A percentile compares a stretch with the other conserved stretches of the same genome.
Evolutionary conservation across 2,797 vertebrate species (phyloP).

Genomic region (Pseudochirops corinnae): DNA sequence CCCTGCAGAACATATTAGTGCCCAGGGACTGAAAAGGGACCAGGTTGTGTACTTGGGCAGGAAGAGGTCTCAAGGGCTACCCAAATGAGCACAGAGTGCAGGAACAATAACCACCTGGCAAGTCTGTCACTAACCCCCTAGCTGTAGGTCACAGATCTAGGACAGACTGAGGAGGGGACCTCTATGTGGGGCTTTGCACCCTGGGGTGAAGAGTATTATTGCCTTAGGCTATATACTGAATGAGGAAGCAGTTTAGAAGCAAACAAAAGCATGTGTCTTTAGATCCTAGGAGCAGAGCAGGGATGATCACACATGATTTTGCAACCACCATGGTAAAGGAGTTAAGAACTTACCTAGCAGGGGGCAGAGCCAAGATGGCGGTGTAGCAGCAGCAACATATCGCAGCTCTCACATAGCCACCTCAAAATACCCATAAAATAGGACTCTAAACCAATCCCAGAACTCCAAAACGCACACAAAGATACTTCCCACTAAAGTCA

Average conservation of each 20-base stretch:
- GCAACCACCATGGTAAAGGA: not conserved
- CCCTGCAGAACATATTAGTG: no score
- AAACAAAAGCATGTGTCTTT: not conserved
- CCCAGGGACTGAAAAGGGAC: not conserved
- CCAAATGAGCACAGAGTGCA: not conserved
- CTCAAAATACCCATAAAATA: no score
- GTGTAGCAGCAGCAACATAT: no score
- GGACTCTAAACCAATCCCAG: no score
- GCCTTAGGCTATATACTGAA: not conserved
- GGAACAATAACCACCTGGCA: not conserved
- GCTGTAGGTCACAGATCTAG: not conserved
- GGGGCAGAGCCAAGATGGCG: no score
- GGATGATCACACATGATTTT: not conserved
- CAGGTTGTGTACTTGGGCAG: not conserved
- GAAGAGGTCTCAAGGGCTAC: not conserved
- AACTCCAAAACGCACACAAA: no score
- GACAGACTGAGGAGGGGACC: not conserved
- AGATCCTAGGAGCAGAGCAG: not conserved
- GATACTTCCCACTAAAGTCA: no score
- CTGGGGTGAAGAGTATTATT: not conserved
- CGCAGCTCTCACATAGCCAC: no score
- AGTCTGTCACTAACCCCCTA: not conserved
- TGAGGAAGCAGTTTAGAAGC: not conserved
- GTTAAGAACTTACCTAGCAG: not conserved
- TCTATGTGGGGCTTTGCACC: not conserved